A percentile compares a stretch with the other conserved stretches of the same genome.
Evolutionary conservation across 2,888 invertebrate genomes (phyloP).

Genomic region (Opisthograptis luteolata): DNA sequence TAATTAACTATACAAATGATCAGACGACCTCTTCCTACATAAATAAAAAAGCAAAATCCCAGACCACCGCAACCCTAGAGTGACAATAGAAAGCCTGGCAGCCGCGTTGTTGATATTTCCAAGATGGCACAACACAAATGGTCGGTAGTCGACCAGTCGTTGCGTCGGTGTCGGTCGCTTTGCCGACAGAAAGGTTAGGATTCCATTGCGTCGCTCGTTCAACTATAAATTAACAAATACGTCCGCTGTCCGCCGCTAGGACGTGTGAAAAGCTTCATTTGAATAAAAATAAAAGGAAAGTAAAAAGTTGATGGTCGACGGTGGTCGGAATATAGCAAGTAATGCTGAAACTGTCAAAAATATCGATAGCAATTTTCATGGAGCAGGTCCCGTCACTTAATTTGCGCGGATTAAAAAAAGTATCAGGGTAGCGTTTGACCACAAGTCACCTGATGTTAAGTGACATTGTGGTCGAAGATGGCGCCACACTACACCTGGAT

Average conservation of each 20-base stretch:
- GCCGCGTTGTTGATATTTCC: constrained; percentile 13
- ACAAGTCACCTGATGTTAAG: no score
- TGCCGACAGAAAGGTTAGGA: constrained; percentile 14
- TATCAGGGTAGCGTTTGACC: no score
- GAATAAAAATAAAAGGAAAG: no score
- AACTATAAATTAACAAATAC: constrained; percentile 72
- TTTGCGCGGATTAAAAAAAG: no score
- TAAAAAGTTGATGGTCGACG: constrained; percentile 7
- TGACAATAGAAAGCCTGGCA: constrained; percentile 22
- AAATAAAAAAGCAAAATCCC: not conserved
- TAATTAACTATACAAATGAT: not conserved
- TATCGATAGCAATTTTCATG: not conserved
- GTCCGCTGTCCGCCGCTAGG: constrained; percentile 51
- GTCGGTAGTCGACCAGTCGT: constrained; percentile 1
- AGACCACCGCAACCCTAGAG: constrained; percentile 2
- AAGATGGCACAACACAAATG: constrained; percentile 11
- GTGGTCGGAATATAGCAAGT: not conserved
- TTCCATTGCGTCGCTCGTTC: constrained; percentile 42
- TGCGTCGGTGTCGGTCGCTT: constrained; percentile 3
- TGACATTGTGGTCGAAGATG: no score
- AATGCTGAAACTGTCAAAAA: not conserved
- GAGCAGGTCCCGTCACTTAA: no score
- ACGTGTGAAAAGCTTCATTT: constrained; percentile 60
- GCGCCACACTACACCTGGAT: no score
- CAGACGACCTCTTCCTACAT: not conserved